A percentile compares a stretch with the other conserved stretches of the same genome.
Evolutionary conservation across 2,888 invertebrate genomes (phyloP).

Genomic region (Charanyca ferruginea): DNA sequence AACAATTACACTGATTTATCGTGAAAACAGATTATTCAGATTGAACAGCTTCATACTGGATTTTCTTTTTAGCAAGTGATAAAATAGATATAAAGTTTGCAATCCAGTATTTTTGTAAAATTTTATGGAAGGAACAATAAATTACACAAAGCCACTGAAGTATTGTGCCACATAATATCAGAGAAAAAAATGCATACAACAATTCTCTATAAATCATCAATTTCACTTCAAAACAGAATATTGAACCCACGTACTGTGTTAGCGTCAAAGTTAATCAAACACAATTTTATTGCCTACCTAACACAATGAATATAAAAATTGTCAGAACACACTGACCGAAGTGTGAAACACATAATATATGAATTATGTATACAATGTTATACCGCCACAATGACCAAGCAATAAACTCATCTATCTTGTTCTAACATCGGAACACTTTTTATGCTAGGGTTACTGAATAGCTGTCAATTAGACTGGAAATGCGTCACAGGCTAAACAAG

Average conservation of each 20-base stretch:
- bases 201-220: slow-evolving; percentile 1
- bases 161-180: neutral
- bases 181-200: neutral
- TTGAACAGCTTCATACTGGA: slow-evolving; percentile 2
- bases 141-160: too few relatives aligned
- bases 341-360: slow-evolving; percentile 35
- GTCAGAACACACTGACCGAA: slow-evolving; percentile 33
- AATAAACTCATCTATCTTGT: slow-evolving; percentile 57
- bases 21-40: slow-evolving; percentile 4
- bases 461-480: slow-evolving; percentile 38
- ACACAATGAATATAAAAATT: slow-evolving; percentile 24
- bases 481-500: slow-evolving; percentile 11
- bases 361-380: slow-evolving; percentile 49
- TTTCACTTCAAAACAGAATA: slow-evolving; percentile 12
- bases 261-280: slow-evolving; percentile 31
- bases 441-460: slow-evolving; percentile 39
- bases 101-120: too few relatives aligned
- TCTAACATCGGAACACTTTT: slow-evolving; percentile 37
- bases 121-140: too few relatives aligned
- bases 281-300: neutral
- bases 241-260: slow-evolving; percentile 7
- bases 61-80: neutral
- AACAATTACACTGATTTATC: slow-evolving; percentile 14
- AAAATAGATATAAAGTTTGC: neutral
- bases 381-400: slow-evolving; percentile 54